Percentiles rank a stretch among this genome's conserved stretches.
Conservation (phyloP, 64 coral and sea anemone species). For the Montipora sp. region DNA sequence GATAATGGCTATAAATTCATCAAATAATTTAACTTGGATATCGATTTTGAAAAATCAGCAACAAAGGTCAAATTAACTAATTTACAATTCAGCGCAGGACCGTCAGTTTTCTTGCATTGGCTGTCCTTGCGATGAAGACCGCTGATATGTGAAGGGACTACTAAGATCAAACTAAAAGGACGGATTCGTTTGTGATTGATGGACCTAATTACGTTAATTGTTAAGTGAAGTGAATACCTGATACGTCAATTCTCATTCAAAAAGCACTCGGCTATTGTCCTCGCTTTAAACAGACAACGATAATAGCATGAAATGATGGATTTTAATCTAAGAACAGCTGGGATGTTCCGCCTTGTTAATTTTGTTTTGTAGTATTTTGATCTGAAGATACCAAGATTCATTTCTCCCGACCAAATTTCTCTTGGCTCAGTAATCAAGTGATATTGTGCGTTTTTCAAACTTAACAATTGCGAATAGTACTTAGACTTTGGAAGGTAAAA, state of each 20-base stretch:
- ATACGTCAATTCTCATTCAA: background rate
- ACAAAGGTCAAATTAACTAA: too few species aligned
- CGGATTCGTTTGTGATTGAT: background rate
- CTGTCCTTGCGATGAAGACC: background rate
- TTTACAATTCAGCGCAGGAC: too few species aligned
- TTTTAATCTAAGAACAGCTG: slow-evolving; percentile 2
- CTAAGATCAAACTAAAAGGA: background rate
- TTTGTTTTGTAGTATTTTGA: background rate
- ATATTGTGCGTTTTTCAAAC: background rate
- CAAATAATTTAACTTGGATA: too few species aligned
- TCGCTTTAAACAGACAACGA: background rate
- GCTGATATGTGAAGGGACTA: background rate
- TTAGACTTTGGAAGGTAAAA: too few species aligned
- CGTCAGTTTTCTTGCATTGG: too few species aligned
- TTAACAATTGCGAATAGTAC: background rate
- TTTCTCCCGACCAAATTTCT: background rate
- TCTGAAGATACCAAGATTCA: background rate
- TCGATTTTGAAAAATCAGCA: too few species aligned
- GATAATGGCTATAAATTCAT: too few species aligned
- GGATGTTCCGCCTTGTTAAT: background rate
- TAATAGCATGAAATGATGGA: background rate
- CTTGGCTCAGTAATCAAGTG: background rate
- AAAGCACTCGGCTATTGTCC: background rate
- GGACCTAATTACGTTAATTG: background rate
- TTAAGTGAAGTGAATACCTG: background rate